These are phyloP conservation scores for Mycetomoellerius zeteki DNA, from an alignment of 1,140 invertebrate species.

Conservation along the genomic window DNA sequence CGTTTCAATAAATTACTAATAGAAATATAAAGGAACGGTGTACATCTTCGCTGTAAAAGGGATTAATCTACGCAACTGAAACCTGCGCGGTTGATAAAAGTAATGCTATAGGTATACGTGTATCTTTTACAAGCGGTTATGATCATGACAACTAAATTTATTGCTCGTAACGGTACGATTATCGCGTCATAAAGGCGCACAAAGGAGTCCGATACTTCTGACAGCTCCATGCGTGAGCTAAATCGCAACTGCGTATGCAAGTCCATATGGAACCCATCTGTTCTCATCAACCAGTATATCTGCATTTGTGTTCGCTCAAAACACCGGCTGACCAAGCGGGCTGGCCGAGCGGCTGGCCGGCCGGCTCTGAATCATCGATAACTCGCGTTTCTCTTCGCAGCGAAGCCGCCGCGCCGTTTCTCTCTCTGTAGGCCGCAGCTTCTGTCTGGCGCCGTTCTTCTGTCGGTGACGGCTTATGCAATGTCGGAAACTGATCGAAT, in stretches of 20 bases:
- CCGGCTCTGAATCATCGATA: conserved; percentile 53
- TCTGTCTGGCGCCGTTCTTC: conserved; percentile 58
- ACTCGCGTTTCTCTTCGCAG: conserved; percentile 40
- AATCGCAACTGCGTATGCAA: conserved; percentile 52
- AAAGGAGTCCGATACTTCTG: conserved; percentile 53
- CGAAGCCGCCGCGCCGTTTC: neutral
- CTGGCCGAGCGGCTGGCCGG: neutral
- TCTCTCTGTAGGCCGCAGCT: conserved; percentile 13
- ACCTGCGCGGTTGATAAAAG: conserved; percentile 24
- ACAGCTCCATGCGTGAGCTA: conserved; percentile 50
- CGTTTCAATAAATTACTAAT: neutral
- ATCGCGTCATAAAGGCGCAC: conserved; percentile 56
- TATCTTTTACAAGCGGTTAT: conserved; percentile 44
- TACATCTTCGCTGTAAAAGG: neutral
- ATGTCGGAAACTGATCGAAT: conserved; percentile 83
- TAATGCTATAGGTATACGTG: neutral
- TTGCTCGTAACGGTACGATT: conserved; percentile 53
- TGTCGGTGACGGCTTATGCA: conserved; percentile 83
- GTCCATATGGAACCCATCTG: conserved; percentile 54
- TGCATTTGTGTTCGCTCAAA: conserved; percentile 56
- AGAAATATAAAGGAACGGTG: conserved; percentile 12
- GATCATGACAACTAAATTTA: conserved; percentile 58
- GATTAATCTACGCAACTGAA: conserved; percentile 44
- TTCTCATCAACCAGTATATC: conserved; percentile 57
- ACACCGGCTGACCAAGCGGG: conserved; percentile 18